Evolutionary conservation across 2,113 vertebrate genomes (phyloP).

Genomic region (Prinia subflava): DNA sequence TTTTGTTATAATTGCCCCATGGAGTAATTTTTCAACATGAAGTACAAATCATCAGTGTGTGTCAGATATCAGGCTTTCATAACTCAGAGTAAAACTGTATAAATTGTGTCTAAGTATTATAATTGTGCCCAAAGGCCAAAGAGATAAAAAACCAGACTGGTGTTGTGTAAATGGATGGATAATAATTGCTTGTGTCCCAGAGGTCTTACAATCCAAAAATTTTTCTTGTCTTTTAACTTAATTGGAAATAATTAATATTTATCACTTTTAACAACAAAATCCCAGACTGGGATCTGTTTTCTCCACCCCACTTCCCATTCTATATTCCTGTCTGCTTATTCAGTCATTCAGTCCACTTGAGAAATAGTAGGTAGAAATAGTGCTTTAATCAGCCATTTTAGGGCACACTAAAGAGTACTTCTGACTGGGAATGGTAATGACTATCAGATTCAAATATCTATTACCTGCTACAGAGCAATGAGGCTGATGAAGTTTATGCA

Average conservation of each 20-base stretch:
- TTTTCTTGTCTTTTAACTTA: neutral
- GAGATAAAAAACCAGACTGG: neutral
- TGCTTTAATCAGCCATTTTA: slow-evolving; percentile 41
- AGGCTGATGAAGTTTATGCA: neutral
- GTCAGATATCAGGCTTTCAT: neutral
- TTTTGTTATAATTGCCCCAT: neutral
- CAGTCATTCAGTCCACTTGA: slow-evolving; percentile 27
- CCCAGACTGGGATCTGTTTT: neutral
- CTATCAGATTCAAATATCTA: slow-evolving; percentile 6
- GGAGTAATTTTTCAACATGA: neutral
- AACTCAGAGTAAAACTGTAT: neutral
- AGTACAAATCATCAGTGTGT: neutral
- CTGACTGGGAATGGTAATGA: neutral
- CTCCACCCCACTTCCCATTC: neutral
- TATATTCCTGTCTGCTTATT: neutral
- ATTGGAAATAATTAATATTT: slow-evolving; percentile 49
- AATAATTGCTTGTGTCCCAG: neutral
- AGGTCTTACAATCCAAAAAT: neutral
- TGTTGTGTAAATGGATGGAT: slow-evolving; percentile 3
- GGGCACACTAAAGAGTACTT: neutral
- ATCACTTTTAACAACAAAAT: slow-evolving; percentile 18
- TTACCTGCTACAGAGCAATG: neutral
- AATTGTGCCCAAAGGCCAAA: slow-evolving; percentile 22
- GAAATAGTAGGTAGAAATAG: slow-evolving; percentile 23
- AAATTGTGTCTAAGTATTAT: neutral